Conservation (phyloP, 2,888 invertebrate genomes). For the Folsomia candida region DNA sequence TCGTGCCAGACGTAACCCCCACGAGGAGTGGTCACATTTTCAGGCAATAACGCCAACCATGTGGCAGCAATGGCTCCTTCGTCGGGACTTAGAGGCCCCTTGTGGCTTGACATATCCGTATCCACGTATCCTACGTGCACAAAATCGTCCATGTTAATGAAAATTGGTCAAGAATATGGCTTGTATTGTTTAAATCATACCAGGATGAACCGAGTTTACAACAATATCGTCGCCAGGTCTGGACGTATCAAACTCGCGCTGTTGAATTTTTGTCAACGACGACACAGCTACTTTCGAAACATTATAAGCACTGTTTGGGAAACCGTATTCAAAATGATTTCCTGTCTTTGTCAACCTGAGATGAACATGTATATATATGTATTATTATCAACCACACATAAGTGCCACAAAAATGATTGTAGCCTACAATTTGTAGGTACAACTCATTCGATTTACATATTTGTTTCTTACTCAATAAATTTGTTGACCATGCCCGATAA, state of each 20-base stretch:
- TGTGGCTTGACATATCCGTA: conserved; percentile 73
- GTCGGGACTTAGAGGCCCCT: conserved; percentile 62
- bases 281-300: conserved; percentile 73
- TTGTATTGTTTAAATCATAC: too few relatives aligned
- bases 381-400: too few relatives aligned
- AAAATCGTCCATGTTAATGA: too few relatives aligned
- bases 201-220: conserved; percentile 68
- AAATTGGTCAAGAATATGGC: too few relatives aligned
- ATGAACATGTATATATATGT: too few relatives aligned
- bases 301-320: conserved; percentile 66
- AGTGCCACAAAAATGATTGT: too few relatives aligned
- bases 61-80: conserved; percentile 63
- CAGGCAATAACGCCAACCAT: conserved; percentile 62
- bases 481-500: conserved; percentile 65
- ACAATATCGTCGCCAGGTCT: conserved; percentile 61
- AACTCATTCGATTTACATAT: too few relatives aligned
- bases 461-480: too few relatives aligned
- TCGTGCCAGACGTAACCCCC: conserved; percentile 67
- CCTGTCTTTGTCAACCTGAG: conserved; percentile 58
- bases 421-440: too few relatives aligned
- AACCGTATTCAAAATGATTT: conserved; percentile 57
- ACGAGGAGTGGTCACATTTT: conserved; percentile 56
- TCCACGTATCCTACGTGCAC: conserved; percentile 76
- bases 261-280: conserved; percentile 67
- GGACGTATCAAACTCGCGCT: conserved; percentile 60